phyloP scores from a whole-genome alignment of 2,888 invertebrate genomes.

The Caradrina clavipalpis region DNA sequence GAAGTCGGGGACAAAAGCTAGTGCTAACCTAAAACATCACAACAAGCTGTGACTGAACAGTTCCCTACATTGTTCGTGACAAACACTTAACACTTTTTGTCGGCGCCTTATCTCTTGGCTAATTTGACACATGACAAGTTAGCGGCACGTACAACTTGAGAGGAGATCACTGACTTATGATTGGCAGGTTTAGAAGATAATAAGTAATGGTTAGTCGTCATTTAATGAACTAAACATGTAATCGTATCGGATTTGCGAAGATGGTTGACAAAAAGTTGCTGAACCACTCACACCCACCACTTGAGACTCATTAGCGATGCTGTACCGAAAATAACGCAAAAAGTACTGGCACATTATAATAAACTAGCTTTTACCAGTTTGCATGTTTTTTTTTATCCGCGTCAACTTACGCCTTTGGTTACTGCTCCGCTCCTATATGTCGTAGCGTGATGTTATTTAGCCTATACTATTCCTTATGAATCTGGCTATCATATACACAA shows the following conservation, averaged over 20 bases:
- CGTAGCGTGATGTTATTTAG: no score
- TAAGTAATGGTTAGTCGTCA: conserved; percentile 67
- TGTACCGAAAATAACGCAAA: conserved; percentile 45
- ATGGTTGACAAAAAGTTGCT: conserved; percentile 61
- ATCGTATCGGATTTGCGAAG: conserved; percentile 61
- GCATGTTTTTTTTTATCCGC: no score
- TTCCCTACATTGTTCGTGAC: conserved; percentile 22
- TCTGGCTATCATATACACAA: no score
- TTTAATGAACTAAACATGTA: conserved; percentile 77
- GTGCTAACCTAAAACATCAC: conserved; percentile 16
- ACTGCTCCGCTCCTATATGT: no score
- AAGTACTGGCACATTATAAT: conserved; percentile 32
- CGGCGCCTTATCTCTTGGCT: conserved; percentile 52
- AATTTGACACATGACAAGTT: conserved; percentile 65
- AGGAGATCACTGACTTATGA: conserved; percentile 77
- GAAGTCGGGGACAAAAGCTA: no score
- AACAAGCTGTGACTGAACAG: conserved; percentile 33
- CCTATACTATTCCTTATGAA: no score
- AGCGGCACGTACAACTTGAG: conserved; percentile 35
- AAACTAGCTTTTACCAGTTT: background rate
- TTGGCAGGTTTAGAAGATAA: conserved; percentile 74
- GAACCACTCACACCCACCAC: conserved; percentile 59
- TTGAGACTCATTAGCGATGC: conserved; percentile 53
- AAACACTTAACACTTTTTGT: conserved; percentile 52
- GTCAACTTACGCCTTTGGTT: no score